Base-by-base conservation (phyloP, 1,140 invertebrate genomes). In the Brachionus koreanus region DNA sequence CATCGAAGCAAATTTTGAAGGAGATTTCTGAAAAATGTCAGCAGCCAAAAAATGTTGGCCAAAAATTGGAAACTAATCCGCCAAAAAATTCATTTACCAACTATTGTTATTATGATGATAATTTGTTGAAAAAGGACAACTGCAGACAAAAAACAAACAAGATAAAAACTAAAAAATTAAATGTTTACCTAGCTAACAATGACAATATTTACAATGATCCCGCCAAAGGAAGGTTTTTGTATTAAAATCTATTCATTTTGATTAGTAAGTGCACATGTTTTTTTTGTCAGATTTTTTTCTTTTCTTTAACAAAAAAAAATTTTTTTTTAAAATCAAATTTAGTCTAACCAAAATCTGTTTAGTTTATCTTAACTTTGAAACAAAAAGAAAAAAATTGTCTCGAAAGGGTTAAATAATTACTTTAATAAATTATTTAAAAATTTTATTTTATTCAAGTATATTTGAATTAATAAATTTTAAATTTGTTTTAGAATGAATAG, bases 171-270 rank as follows among this genome's bases (percentile, higher is more conserved):
- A 69, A 69, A 39, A 69, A 69, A 39, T 16, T 69, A 16, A 69
- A 69, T 19, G 19, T n/a, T 19, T 69, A 39, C n/a, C 37, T 69
- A 9, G 65, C 10, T 39, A 7, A 69, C 12, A 69, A 16, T 39
- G 65, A 69, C n/a, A 69, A 69, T 69, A 69, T 69, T 69, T 69
- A 69, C 35, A 69, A 69, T 37, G 65, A 69, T 69, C 65, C 65
- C 5, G 35, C 35, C 3, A 69, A 69, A 12, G 16, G 33, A 6
- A 69, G 65, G 19, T 69, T 69, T 69, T 69, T 69, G 65, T 69
- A 69, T 69, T 69, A 19, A 69, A 16, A n/a, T 16, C 6, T 33
- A 19, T 23, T n/a, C 1, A n/a, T 65, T 33, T 33, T n/a, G 5
- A 33, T n/a, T 37, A 29, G 29, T 29, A 29, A 29, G 29, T 29